A percentile compares a stretch with the other conserved stretches of the same genome.
Conservation (phyloP, 1,140 invertebrate genomes). For the Papilio xuthus region DNA sequence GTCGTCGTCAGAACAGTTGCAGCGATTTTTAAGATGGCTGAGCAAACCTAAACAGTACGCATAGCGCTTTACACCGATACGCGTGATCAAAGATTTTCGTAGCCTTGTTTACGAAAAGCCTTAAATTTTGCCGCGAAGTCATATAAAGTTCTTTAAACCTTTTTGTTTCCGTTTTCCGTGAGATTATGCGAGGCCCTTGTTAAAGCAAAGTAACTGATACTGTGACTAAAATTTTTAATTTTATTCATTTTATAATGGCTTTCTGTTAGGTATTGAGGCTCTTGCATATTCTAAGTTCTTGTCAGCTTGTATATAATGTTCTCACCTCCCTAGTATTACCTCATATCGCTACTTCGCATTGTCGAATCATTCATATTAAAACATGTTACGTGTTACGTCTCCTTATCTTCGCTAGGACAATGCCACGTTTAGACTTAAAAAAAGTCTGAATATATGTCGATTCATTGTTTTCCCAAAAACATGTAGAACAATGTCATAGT, state of each 20-base stretch:
- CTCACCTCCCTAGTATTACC: background rate
- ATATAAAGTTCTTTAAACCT: background rate
- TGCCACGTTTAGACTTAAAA: too few species aligned
- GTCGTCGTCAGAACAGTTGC: too few species aligned
- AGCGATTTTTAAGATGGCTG: too few species aligned
- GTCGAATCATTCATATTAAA: background rate
- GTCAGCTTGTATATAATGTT: too few species aligned
- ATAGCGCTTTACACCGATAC: too few species aligned
- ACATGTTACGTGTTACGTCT: background rate
- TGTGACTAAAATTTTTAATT: background rate
- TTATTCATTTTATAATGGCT: background rate
- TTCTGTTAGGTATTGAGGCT: background rate
- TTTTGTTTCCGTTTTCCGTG: constrained; percentile 6
- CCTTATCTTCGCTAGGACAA: too few species aligned
- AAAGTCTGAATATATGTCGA: background rate
- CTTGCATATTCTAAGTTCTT: background rate
- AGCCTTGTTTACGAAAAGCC: too few species aligned
- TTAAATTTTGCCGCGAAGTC: background rate
- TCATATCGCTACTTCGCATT: background rate
- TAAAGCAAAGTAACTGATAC: background rate
- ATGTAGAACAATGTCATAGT: constrained; percentile 21
- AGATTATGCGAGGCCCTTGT: background rate
- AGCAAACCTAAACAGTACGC: too few species aligned
- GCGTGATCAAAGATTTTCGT: too few species aligned
- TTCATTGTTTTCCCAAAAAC: constrained; percentile 8